phyloP scores from a whole-genome alignment of 2,113 vertebrate genomes.

The Oryzias woworae region DNA sequence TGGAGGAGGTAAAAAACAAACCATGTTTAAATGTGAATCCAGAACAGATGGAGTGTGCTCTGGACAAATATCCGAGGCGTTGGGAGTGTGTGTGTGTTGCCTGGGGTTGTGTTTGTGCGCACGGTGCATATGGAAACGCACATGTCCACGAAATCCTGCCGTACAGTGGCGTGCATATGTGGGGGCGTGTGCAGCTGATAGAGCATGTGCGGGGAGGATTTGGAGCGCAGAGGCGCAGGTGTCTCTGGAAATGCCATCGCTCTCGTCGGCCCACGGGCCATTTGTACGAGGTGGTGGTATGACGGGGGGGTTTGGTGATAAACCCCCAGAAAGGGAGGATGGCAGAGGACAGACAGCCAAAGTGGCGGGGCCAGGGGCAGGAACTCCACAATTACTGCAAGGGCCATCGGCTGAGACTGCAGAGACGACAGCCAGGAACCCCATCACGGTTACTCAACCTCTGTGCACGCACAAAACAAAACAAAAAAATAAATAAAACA shows the following conservation, averaged over 20 bases:
- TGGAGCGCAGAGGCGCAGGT: slow-evolving; percentile 53
- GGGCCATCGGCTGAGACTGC: slow-evolving; percentile 55
- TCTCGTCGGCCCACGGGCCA: slow-evolving; percentile 19
- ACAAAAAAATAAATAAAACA: no score
- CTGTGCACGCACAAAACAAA: no score
- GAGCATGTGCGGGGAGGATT: neutral
- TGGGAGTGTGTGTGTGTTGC: slow-evolving; percentile 21
- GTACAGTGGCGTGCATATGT: slow-evolving; percentile 7
- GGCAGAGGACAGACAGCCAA: slow-evolving; percentile 42
- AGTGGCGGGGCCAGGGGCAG: slow-evolving; percentile 46
- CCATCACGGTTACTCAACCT: neutral
- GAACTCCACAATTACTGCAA: slow-evolving; percentile 36
- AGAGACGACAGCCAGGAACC: slow-evolving; percentile 51
- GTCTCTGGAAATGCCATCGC: slow-evolving; percentile 52
- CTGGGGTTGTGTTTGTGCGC: slow-evolving; percentile 10
- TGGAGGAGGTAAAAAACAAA: slow-evolving; percentile 1
- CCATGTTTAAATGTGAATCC: slow-evolving; percentile 15
- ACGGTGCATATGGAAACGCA: slow-evolving; percentile 17
- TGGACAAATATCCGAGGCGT: slow-evolving; percentile 51
- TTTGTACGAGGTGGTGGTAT: neutral
- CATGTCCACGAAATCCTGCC: slow-evolving; percentile 9
- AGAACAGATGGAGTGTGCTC: slow-evolving; percentile 62
- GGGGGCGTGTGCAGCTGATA: slow-evolving; percentile 1
- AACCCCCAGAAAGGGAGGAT: slow-evolving; percentile 62
- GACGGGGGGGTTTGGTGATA: slow-evolving; percentile 28